Evolutionary conservation across 1,140 invertebrate species (phyloP).

Genomic region (Drosophila mayri): DNA sequence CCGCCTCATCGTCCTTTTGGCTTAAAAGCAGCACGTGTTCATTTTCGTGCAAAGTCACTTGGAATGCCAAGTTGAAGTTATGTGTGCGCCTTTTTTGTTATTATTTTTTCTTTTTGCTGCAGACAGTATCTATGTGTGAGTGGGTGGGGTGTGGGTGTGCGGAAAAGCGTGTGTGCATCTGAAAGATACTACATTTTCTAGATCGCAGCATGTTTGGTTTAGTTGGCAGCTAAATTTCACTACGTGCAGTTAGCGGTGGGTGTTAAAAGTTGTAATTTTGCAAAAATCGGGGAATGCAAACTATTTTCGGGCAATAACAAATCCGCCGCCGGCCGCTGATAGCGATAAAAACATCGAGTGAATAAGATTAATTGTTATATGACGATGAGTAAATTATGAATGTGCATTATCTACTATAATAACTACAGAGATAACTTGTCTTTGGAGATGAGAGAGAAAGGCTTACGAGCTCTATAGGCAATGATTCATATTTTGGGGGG

Average conservation of each 20-base stretch:
- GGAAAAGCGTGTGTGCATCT: conserved; percentile 56
- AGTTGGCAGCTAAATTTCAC: conserved; percentile 66
- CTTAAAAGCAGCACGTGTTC: conserved; percentile 73
- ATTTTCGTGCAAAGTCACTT: conserved; percentile 72
- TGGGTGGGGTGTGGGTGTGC: conserved; percentile 29
- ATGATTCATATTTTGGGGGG: conserved; percentile 6
- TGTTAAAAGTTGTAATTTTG: conserved; percentile 26
- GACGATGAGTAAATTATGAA: conserved; percentile 26
- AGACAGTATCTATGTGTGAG: conserved; percentile 6
- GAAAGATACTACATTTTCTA: conserved; percentile 59
- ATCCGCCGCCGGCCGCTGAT: conserved; percentile 46
- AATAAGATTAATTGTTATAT: conserved; percentile 29
- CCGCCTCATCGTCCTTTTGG: conserved; percentile 33
- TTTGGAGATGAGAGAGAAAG: neutral
- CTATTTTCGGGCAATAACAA: conserved; percentile 37
- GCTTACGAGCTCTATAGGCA: neutral
- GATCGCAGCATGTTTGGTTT: conserved; percentile 54
- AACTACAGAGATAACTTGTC: conserved; percentile 3
- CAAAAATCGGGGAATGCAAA: conserved; percentile 23
- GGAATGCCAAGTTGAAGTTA: conserved; percentile 61
- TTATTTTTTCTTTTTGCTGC: conserved; percentile 2
- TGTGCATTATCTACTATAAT: conserved; percentile 23
- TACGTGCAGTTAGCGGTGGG: conserved; percentile 55
- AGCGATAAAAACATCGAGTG: conserved; percentile 41
- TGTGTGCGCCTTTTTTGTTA: conserved; percentile 34